phyloP scores from a whole-genome alignment of 2,113 vertebrate genomes.

The Leucopsar rothschildi region DNA sequence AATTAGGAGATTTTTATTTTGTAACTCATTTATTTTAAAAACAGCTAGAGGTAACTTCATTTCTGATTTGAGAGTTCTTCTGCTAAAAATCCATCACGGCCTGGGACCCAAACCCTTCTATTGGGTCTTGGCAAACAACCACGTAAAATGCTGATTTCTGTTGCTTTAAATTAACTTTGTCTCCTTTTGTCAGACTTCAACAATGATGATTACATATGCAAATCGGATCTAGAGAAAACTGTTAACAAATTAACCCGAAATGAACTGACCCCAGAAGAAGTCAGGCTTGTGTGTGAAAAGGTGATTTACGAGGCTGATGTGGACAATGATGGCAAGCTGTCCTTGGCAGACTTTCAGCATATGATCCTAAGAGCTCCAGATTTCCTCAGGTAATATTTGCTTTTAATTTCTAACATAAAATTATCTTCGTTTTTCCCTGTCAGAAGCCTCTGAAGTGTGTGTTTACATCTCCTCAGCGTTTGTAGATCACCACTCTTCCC shows the following conservation, averaged over 20 bases:
- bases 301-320: constrained; percentile 90
- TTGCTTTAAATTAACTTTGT: background rate
- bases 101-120: background rate
- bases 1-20: background rate
- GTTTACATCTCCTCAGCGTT: background rate
- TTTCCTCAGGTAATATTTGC: constrained; percentile 86
- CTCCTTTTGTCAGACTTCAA: constrained; percentile 85
- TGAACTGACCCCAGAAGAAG: constrained; percentile 89
- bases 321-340: constrained; percentile 91
- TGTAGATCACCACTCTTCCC: background rate
- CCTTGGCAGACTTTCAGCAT: constrained; percentile 92
- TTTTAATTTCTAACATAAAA: background rate
- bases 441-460: background rate
- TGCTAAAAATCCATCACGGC: background rate
- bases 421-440: no score
- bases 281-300: constrained; percentile 91
- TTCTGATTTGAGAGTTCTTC: background rate
- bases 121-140: background rate
- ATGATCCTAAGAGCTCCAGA: constrained; percentile 93
- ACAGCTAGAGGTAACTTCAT: background rate
- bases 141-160: background rate
- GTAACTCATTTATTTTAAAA: background rate
- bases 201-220: constrained; percentile 92
- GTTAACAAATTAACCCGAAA: constrained; percentile 88
- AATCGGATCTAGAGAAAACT: constrained; percentile 90